Base-by-base conservation (phyloP, 2,888 invertebrate species). In the Dolichopus griseipennis region DNA sequence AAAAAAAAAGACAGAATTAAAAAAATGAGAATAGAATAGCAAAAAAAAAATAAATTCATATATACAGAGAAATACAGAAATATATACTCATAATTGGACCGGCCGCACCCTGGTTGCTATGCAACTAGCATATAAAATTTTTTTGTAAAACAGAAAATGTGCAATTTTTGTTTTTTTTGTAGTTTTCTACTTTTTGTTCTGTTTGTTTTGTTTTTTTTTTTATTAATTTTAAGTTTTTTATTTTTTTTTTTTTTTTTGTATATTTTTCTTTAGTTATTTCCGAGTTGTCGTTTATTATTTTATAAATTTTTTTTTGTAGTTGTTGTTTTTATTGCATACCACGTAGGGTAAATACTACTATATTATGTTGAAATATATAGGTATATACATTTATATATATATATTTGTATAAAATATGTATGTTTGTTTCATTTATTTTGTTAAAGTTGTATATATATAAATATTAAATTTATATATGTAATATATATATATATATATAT, bases 51-150 rank as follows among this genome's bases (percentile, higher is more conserved):
- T 5, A 37, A 2, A 34, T 7, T 37, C 8, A 37, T 37, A 10
- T 61, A n/a, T n/a, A n/a, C n/a, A n/a, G n/a, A n/a, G n/a, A n/a
- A n/a, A n/a, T n/a, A n/a, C n/a, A n/a, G n/a, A n/a, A n/a, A n/a
- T n/a, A n/a, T n/a, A 7, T 5, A 27, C 27, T 18, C 6, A 62
- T 20, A 62, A 62, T 22, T 22, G 62, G 64, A 64, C 64, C 64
- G 64, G 64, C 64, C 64, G 64, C 64, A 64, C 64, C 64, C 64
- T 64, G 34, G 64, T 64, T 64, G 64, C 64, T 64, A 34, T 34
- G 64, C 64, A 64, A 64, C 52, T 15, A 18, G 15, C 15, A 18
- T n/a, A 52, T 52, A 52, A 2, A 52, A 52, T 18, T n/a, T n/a
- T n/a, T n/a, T n/a, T 15, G 12, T 52, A 15, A 18, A 52, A 18